phyloP scores from a whole-genome alignment of 2,797 vertebrate species.

The Takifugu rubripes region DNA sequence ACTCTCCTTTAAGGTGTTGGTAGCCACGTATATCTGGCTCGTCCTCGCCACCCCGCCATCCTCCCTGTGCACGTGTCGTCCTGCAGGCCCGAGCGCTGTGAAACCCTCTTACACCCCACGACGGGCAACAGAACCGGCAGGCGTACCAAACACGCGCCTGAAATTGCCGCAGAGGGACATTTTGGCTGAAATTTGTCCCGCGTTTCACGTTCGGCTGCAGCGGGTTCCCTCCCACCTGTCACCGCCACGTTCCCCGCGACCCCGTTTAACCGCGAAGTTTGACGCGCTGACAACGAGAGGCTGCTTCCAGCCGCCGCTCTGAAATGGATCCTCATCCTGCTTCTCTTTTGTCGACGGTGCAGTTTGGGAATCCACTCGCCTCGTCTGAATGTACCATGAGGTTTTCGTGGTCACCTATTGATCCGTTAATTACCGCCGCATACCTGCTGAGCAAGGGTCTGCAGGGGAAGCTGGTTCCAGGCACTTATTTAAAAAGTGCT shows the following conservation, averaged over 20 bases:
- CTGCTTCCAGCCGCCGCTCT: constrained; percentile 19
- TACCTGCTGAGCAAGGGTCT: constrained; percentile 69
- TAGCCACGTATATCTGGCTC: not conserved
- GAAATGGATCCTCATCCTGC: constrained; percentile 56
- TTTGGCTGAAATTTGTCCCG: constrained; percentile 64
- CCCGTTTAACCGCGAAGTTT: constrained; percentile 1
- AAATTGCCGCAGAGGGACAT: constrained; percentile 45
- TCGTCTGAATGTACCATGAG: constrained; percentile 63
- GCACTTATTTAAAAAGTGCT: constrained; percentile 38
- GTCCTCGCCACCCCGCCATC: constrained; percentile 30
- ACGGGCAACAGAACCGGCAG: too few relatives aligned
- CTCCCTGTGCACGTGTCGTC: constrained; percentile 52
- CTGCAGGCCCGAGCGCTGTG: constrained; percentile 65
- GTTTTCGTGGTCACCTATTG: constrained; percentile 64
- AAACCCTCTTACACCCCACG: constrained; percentile 44
- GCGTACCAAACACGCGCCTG: too few relatives aligned
- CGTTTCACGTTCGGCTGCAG: not conserved
- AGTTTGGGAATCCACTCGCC: constrained; percentile 53
- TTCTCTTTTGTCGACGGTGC: constrained; percentile 61
- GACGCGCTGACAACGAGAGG: constrained; percentile 6
- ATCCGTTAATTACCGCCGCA: constrained; percentile 68
- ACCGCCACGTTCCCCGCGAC: not conserved
- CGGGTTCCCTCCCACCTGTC: not conserved
- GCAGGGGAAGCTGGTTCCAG: constrained; percentile 31
- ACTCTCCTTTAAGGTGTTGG: too few relatives aligned